Percentiles rank a stretch among this genome's conserved stretches.
These are phyloP conservation scores for Lepidothrix coronata DNA, from an alignment of 2,113 vertebrate species.

Conservation along the genomic window DNA sequence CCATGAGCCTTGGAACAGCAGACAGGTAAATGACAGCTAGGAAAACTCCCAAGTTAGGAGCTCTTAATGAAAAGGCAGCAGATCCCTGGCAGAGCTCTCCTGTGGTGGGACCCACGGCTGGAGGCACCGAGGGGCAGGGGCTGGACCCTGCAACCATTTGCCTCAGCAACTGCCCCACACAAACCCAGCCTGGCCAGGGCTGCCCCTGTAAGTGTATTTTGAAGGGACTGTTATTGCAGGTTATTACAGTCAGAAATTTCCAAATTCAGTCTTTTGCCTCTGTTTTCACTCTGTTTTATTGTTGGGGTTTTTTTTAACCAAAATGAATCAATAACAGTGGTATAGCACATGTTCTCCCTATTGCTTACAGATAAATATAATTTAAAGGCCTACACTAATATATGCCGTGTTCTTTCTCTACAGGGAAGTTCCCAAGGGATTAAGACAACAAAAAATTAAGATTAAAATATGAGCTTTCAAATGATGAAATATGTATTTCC, in stretches of 20 bases:
- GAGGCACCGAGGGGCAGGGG: not conserved
- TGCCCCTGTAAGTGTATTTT: not conserved
- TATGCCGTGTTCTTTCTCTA: not conserved
- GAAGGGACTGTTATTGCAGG: not conserved
- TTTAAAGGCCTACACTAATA: not conserved
- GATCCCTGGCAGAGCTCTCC: not conserved
- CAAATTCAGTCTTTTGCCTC: not conserved
- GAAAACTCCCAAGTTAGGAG: not conserved
- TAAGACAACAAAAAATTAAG: not conserved
- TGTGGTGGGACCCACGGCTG: rapidly evolving
- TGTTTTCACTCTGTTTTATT: not conserved
- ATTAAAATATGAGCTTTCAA: not conserved
- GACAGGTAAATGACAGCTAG: not conserved
- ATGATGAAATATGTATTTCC: not conserved
- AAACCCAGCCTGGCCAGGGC: not conserved
- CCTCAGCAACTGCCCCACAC: not conserved
- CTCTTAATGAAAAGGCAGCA: not conserved
- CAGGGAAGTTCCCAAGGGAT: not conserved
- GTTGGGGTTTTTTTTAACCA: not conserved
- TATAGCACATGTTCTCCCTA: not conserved
- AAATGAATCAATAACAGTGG: not conserved
- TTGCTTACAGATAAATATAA: not conserved
- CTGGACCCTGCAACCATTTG: not conserved
- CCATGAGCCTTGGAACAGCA: not conserved
- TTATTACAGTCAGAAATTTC: not conserved